Evolutionary conservation across 1,140 invertebrate genomes (phyloP).

Genomic region (Cydia splendana): DNA sequence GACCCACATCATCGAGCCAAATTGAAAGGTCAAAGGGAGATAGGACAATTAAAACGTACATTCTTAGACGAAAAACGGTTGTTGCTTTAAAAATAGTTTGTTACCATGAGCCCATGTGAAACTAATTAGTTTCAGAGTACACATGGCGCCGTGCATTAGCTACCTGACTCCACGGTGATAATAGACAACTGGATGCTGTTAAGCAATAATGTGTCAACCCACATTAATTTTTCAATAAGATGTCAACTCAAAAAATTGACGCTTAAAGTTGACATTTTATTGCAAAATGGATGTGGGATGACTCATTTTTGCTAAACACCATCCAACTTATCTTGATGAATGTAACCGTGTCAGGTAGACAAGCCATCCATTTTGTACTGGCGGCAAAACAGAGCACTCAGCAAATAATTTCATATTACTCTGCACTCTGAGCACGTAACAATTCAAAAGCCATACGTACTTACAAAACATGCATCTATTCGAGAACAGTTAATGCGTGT

Average conservation of each 20-base stretch:
- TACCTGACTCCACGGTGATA: constrained; percentile 19
- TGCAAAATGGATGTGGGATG: too few relatives aligned
- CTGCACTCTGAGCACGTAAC: constrained; percentile 16
- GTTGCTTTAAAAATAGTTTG: constrained; percentile 13
- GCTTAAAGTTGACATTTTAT: too few relatives aligned
- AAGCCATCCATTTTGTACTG: not conserved
- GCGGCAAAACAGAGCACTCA: not conserved
- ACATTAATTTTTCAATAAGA: too few relatives aligned
- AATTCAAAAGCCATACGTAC: constrained; percentile 20
- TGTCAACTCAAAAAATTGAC: too few relatives aligned
- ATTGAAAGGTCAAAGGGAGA: constrained; percentile 44
- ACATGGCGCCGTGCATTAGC: constrained; percentile 26
- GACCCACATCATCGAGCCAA: constrained; percentile 37
- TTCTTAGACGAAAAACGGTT: not conserved
- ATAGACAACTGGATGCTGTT: too few relatives aligned
- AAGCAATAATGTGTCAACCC: too few relatives aligned
- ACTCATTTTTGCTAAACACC: too few relatives aligned
- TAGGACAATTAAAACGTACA: constrained; percentile 37
- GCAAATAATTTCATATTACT: constrained; percentile 16
- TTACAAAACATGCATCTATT: constrained; percentile 29
- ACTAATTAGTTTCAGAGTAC: constrained; percentile 36
- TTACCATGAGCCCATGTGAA: constrained; percentile 32
- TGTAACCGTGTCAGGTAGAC: not conserved
- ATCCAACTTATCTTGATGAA: constrained; percentile 24
- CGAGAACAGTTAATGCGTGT: constrained; percentile 25